Conservation (phyloP, 2,797 vertebrate species). For the Sebastolobus alascanus region DNA sequence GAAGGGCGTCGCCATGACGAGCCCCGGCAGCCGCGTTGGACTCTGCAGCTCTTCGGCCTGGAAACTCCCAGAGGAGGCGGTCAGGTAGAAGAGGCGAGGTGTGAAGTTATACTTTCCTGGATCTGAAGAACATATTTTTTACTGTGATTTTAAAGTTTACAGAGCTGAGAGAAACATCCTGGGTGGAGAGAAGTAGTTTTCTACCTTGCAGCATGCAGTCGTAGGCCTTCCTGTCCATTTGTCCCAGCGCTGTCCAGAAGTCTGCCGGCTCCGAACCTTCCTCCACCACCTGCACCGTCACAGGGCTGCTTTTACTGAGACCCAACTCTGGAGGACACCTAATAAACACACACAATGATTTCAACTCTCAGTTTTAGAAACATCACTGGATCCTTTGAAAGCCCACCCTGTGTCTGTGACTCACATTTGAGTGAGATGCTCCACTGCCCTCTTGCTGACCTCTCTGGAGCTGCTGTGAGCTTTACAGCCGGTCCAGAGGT, state of each 20-base stretch:
- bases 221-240: slow-evolving; percentile 86
- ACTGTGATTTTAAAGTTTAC: not conserved
- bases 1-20: slow-evolving; percentile 85
- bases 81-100: slow-evolving; percentile 86
- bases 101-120: slow-evolving; percentile 88
- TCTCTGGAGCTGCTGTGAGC: slow-evolving; percentile 76
- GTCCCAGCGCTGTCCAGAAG: slow-evolving; percentile 86
- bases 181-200: not conserved
- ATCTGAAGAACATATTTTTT: slow-evolving; percentile 71
- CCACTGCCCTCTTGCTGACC: slow-evolving; percentile 77
- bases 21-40: slow-evolving; percentile 72
- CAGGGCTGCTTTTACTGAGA: slow-evolving; percentile 58
- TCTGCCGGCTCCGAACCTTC: slow-evolving; percentile 86
- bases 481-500: slow-evolving; percentile 87
- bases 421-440: slow-evolving; percentile 81
- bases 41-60: slow-evolving; percentile 78
- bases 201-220: slow-evolving; percentile 90
- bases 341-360: slow-evolving; percentile 19
- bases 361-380: not conserved
- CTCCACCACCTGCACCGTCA: slow-evolving; percentile 79
- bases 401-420: slow-evolving; percentile 6
- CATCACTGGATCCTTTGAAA: not conserved
- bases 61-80: slow-evolving; percentile 78
- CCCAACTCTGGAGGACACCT: slow-evolving; percentile 84
- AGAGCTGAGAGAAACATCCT: not conserved